phyloP scores from a whole-genome alignment of 2,113 vertebrate species.

The Bostrychus sinensis region DNA sequence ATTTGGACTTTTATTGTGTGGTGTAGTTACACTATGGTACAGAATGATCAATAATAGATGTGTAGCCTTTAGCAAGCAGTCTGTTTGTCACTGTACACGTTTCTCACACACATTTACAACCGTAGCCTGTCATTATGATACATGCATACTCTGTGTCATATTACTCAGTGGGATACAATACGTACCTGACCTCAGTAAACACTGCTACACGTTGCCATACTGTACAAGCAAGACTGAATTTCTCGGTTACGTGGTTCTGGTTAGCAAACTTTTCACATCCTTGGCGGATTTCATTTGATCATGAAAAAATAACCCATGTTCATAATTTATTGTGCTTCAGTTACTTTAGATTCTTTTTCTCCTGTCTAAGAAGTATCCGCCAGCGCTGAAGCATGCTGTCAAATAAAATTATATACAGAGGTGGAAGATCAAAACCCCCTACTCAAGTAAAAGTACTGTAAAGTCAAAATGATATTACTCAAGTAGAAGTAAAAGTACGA shows the following conservation, averaged over 20 bases:
- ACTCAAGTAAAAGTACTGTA: too few species aligned
- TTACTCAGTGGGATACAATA: slow-evolving; percentile 42
- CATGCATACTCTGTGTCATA: slow-evolving; percentile 25
- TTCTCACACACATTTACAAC: slow-evolving; percentile 45
- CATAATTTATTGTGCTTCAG: slow-evolving; percentile 42
- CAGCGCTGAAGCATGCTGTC: slow-evolving; percentile 26
- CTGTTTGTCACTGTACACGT: background rate
- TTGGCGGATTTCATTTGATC: slow-evolving; percentile 12
- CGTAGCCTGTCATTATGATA: slow-evolving; percentile 51
- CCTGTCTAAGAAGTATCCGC: slow-evolving; percentile 2
- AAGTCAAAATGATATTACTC: too few species aligned
- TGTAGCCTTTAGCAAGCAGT: slow-evolving; percentile 18
- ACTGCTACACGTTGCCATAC: background rate
- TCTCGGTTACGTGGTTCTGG: slow-evolving; percentile 1
- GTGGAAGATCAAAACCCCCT: too few species aligned
- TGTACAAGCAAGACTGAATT: slow-evolving; percentile 2
- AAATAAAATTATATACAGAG: too few species aligned
- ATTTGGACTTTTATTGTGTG: slow-evolving; percentile 5
- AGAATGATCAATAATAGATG: slow-evolving; percentile 30
- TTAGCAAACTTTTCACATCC: slow-evolving; percentile 20
- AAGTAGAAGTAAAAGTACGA: too few species aligned
- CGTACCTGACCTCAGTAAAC: slow-evolving; percentile 35
- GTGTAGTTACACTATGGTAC: background rate
- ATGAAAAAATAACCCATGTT: slow-evolving; percentile 20
- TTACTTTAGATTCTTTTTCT: slow-evolving; percentile 21